These are phyloP conservation scores for Lypha dubia DNA, from an alignment of 2,888 invertebrate genomes.

Conservation along the genomic window DNA sequence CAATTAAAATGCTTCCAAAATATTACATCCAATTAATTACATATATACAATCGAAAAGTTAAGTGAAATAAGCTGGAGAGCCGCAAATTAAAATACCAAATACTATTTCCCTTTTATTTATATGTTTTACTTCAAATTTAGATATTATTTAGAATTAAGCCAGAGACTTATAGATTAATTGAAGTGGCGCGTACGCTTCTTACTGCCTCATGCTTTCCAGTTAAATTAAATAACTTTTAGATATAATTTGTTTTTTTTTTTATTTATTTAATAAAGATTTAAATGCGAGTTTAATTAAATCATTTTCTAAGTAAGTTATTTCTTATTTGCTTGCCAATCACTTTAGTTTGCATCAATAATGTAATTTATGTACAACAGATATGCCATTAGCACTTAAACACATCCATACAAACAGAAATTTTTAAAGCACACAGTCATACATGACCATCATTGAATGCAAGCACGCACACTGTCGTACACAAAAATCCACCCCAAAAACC, in stretches of 20 bases:
- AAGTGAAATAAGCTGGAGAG: no score
- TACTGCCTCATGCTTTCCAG: no score
- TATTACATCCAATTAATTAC: no score
- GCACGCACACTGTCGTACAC: neutral
- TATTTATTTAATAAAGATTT: neutral
- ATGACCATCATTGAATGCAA: neutral
- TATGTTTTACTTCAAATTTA: no score
- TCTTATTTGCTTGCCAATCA: neutral
- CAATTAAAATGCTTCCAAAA: no score
- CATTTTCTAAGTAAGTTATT: neutral
- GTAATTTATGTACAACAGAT: neutral
- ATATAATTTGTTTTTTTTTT: neutral
- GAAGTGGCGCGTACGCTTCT: no score
- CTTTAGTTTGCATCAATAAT: neutral
- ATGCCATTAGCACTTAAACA: constrained; percentile 3
- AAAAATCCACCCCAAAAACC: neutral
- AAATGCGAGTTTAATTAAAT: neutral
- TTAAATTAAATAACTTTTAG: no score
- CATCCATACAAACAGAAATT: constrained; percentile 3
- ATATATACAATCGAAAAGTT: no score
- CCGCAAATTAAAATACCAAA: no score
- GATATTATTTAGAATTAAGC: no score
- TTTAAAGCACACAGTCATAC: constrained; percentile 10
- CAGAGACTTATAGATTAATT: no score
- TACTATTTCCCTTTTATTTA: no score